These are phyloP conservation scores for Atta colombica DNA, from an alignment of 1,140 invertebrate genomes.

Conservation along the genomic window DNA sequence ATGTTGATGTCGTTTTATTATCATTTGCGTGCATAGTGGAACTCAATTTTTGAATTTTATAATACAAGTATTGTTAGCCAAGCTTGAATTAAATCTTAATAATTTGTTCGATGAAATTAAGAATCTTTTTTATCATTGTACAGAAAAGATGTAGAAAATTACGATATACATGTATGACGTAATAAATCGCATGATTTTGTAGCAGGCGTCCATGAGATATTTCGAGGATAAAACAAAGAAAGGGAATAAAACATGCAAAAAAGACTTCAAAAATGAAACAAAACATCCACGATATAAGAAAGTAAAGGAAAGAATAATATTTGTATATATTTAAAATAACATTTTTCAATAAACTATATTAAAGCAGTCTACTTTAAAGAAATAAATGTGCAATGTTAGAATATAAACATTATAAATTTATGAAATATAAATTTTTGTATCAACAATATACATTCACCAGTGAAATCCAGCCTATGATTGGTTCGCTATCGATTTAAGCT, in stretches of 20 bases:
- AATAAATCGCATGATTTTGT: constrained; percentile 65
- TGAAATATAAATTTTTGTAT: neutral
- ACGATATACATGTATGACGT: constrained; percentile 55
- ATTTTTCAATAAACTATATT: constrained; percentile 17
- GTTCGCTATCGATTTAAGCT: neutral
- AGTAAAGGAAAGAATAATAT: neutral
- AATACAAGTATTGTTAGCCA: constrained; percentile 1
- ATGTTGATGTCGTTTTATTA: constrained; percentile 10
- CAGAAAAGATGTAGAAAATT: constrained; percentile 72
- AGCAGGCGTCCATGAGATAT: neutral
- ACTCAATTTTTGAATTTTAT: constrained; percentile 19
- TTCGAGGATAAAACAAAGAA: constrained; percentile 21
- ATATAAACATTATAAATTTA: neutral
- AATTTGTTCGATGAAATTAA: constrained; percentile 68
- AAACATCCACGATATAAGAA: neutral
- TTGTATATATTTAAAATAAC: neutral
- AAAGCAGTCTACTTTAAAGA: neutral
- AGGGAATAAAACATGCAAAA: neutral
- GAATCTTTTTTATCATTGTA: constrained; percentile 64
- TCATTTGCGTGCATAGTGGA: constrained; percentile 7
- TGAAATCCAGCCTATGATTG: neutral
- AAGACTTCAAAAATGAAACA: neutral
- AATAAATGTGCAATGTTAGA: neutral
- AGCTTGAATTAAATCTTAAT: constrained; percentile 5
- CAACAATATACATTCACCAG: neutral